Evolutionary conservation across 2,888 invertebrate species (phyloP).

Genomic region (Ochropleura leucogaster): DNA sequence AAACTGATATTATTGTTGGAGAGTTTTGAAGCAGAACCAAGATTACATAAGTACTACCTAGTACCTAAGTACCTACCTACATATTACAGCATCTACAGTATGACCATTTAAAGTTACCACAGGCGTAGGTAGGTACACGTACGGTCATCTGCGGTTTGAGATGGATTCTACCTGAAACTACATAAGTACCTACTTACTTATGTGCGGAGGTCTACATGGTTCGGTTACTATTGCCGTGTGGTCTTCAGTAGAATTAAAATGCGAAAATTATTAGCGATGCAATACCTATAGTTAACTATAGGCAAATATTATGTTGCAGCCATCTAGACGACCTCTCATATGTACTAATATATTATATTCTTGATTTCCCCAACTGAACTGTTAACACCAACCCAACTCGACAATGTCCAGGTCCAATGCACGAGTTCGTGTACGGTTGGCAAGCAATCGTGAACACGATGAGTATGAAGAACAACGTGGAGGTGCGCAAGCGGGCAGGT

Average conservation of each 20-base stretch:
- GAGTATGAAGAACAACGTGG: constrained; percentile 89
- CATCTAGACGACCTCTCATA: not conserved
- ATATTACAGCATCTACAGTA: not conserved
- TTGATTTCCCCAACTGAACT: not conserved
- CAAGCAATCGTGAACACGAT: constrained; percentile 89
- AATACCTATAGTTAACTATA: not conserved
- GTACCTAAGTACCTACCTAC: not conserved
- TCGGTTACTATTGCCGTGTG: not conserved
- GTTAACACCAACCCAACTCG: not conserved
- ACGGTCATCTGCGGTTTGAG: not conserved
- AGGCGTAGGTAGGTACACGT: too few species aligned
- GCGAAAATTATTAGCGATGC: not conserved
- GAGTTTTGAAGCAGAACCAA: not conserved
- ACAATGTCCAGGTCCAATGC: constrained; percentile 82
- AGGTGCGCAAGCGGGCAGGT: constrained; percentile 87
- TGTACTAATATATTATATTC: not conserved
- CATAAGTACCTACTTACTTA: not conserved
- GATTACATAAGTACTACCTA: not conserved
- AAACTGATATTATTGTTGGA: not conserved
- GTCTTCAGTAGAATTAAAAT: not conserved
- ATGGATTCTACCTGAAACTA: not conserved
- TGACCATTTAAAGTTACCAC: not conserved
- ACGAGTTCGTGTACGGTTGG: constrained; percentile 89
- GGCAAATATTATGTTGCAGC: not conserved
- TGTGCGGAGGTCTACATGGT: not conserved